Conservation (phyloP, 2,888 invertebrate species). For the Standfussiana lucernea region DNA sequence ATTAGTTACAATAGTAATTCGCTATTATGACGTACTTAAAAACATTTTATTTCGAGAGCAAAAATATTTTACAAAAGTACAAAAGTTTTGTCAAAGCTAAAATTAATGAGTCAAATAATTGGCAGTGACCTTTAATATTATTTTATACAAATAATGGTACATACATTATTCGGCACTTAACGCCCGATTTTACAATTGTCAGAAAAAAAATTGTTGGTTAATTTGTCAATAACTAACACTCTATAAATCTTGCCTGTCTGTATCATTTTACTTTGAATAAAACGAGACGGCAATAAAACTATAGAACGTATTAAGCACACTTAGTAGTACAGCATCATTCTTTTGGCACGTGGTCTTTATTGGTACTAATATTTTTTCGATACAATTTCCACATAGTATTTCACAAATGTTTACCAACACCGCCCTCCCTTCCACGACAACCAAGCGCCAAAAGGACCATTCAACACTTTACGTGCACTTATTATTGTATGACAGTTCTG, state of each 20-base stretch:
- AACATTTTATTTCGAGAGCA: constrained; percentile 20
- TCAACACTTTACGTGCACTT: not conserved
- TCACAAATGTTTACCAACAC: not conserved
- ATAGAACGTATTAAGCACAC: constrained; percentile 14
- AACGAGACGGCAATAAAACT: constrained; percentile 55
- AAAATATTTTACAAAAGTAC: constrained; percentile 42
- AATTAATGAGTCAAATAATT: constrained; percentile 49
- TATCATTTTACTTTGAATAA: constrained; percentile 55
- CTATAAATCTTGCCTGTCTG: constrained; percentile 52
- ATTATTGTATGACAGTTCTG: not conserved
- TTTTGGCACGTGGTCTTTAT: not conserved
- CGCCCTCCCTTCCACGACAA: not conserved
- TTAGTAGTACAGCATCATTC: not conserved
- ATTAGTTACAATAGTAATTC: constrained; percentile 35
- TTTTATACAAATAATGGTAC: constrained; percentile 32
- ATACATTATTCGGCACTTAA: constrained; percentile 31
- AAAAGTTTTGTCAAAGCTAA: constrained; percentile 28
- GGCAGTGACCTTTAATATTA: constrained; percentile 55
- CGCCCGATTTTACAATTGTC: constrained; percentile 37
- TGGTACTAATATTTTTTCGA: not conserved
- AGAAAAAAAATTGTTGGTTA: not conserved
- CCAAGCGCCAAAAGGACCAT: not conserved
- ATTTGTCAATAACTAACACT: constrained; percentile 11
- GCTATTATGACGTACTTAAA: constrained; percentile 24
- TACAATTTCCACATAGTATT: not conserved